Conservation (phyloP, 1,140 invertebrate species). For the Drosophila auraria region DNA sequence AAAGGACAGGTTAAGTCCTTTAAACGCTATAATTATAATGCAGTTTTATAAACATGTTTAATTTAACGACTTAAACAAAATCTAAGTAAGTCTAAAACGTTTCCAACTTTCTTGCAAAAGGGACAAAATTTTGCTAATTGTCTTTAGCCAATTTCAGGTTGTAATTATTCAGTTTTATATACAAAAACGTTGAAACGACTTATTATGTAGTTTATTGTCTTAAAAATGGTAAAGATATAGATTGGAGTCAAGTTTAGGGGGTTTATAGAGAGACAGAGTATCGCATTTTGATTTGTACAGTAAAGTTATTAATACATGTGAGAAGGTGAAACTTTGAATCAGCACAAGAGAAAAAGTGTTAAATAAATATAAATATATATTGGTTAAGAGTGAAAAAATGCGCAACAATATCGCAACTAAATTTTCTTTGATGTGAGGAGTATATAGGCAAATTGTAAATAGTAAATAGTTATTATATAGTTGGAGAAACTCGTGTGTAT, state of each 20-base stretch:
- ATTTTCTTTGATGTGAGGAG: constrained; percentile 31
- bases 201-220: constrained; percentile 32
- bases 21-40: neutral
- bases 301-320: constrained; percentile 50
- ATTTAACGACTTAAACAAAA: neutral
- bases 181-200: constrained; percentile 71
- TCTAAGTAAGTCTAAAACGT: neutral
- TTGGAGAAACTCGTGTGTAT: constrained; percentile 38
- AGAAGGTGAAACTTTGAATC: constrained; percentile 51
- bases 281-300: constrained; percentile 47
- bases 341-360: constrained; percentile 60
- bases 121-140: constrained; percentile 61
- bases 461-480: constrained; percentile 40
- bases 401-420: constrained; percentile 58
- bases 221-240: constrained; percentile 28
- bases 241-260: constrained; percentile 23
- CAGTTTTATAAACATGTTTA: too few relatives aligned
- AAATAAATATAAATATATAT: constrained; percentile 45
- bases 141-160: constrained; percentile 22
- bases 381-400: constrained; percentile 48
- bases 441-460: constrained; percentile 48
- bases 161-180: constrained; percentile 48
- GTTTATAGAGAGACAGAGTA: constrained; percentile 51
- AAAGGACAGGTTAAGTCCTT: too few relatives aligned
- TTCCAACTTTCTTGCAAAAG: constrained; percentile 36